These are phyloP conservation scores for Hydriomena furcata DNA, from an alignment of 2,888 invertebrate species.

Conservation along the genomic window DNA sequence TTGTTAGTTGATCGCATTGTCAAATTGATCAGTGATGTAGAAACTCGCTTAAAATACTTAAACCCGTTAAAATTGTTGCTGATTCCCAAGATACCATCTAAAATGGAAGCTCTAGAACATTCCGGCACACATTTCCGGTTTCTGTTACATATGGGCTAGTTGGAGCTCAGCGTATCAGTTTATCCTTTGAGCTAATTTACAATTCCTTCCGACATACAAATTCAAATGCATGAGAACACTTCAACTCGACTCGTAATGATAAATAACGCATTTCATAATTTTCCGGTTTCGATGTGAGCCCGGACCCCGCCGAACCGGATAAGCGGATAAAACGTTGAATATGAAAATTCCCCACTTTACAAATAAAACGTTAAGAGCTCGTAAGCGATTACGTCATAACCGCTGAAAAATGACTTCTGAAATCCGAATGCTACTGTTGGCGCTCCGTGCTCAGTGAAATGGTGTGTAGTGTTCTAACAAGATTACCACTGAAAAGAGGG, in stretches of 20 bases:
- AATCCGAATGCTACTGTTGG: conserved; percentile 54
- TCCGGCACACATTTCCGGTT: background rate
- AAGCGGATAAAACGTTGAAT: conserved; percentile 66
- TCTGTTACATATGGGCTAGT: conserved; percentile 2
- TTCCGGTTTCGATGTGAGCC: conserved; percentile 26
- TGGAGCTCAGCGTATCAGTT: background rate
- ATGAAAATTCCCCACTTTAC: conserved; percentile 66
- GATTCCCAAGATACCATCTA: too few species aligned
- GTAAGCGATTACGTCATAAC: conserved; percentile 76
- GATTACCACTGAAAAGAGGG: background rate
- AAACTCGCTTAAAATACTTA: too few species aligned
- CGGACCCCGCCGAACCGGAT: conserved; percentile 37
- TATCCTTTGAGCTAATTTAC: conserved; percentile 10
- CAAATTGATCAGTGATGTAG: too few species aligned
- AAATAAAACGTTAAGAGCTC: conserved; percentile 73
- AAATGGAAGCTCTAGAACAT: background rate
- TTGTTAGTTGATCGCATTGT: too few species aligned
- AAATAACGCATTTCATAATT: conserved; percentile 28
- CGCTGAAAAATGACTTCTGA: conserved; percentile 74
- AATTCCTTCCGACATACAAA: conserved; percentile 17
- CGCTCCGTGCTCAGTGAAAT: conserved; percentile 38
- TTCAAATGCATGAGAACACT: conserved; percentile 24
- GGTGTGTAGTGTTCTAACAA: conserved; percentile 11
- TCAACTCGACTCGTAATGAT: conserved; percentile 21
- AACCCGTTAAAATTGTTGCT: too few species aligned